These are phyloP conservation scores for Todiramphus chloris DNA, from an alignment of 2,113 vertebrate species.

Conservation along the genomic window DNA sequence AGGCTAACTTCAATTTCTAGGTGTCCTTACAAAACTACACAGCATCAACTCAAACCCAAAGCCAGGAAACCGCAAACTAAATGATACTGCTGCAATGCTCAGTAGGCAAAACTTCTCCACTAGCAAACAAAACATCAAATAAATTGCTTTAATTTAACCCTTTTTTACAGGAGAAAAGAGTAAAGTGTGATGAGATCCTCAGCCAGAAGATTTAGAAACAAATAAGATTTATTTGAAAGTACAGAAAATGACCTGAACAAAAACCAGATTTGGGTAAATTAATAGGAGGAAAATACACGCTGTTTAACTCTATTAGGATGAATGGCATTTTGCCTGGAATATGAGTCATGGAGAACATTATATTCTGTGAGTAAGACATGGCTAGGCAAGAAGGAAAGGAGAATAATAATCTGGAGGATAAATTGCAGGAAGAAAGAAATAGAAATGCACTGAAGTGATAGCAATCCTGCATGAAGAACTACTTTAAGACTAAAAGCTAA, in stretches of 20 bases:
- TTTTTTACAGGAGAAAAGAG: neutral
- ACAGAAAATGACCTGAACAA: neutral
- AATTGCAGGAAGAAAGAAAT: neutral
- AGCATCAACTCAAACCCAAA: neutral
- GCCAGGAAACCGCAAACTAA: neutral
- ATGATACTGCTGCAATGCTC: neutral
- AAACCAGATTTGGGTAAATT: neutral
- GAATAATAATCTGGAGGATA: neutral
- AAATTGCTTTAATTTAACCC: neutral
- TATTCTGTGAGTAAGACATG: neutral
- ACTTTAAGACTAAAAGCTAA: neutral
- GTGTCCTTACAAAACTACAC: neutral
- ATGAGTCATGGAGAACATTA: slow-evolving; percentile 18
- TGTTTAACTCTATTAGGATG: neutral
- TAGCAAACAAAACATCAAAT: neutral
- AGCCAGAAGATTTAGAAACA: neutral
- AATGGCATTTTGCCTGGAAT: slow-evolving; percentile 46
- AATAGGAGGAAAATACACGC: neutral
- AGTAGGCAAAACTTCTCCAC: neutral
- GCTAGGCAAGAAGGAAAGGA: neutral
- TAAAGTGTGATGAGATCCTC: neutral
- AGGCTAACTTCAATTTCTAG: neutral
- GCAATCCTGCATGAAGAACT: neutral
- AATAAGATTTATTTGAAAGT: neutral
- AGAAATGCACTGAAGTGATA: neutral